phyloP scores from a whole-genome alignment of 2,113 vertebrate genomes.

The Thunnus maccoyii region DNA sequence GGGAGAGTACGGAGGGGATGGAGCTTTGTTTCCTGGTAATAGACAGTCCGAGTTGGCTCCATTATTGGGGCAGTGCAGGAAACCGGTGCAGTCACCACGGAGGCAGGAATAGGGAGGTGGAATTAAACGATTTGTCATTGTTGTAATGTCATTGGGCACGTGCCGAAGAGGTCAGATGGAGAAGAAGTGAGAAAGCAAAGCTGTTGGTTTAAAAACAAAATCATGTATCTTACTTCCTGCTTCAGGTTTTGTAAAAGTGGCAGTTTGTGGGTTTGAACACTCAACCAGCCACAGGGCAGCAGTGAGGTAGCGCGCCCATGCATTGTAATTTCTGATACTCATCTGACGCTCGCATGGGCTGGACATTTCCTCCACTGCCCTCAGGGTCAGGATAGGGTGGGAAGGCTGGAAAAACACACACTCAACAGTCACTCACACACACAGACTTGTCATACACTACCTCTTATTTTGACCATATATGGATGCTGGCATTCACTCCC shows the following conservation, averaged over 20 bases:
- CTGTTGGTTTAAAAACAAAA: slow-evolving; percentile 24
- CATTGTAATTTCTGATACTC: slow-evolving; percentile 50
- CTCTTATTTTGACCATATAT: slow-evolving; percentile 76
- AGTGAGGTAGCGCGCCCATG: background rate
- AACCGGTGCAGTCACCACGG: slow-evolving; percentile 30
- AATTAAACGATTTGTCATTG: slow-evolving; percentile 22
- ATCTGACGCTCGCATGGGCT: slow-evolving; percentile 56
- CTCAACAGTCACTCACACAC: slow-evolving; percentile 1
- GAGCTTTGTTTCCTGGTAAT: slow-evolving; percentile 34
- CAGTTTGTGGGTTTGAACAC: slow-evolving; percentile 23
- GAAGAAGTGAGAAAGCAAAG: background rate
- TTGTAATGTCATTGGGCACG: background rate
- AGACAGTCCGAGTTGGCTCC: slow-evolving; percentile 16
- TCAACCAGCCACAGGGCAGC: background rate
- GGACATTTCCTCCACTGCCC: slow-evolving; percentile 69
- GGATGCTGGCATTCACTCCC: slow-evolving; percentile 55
- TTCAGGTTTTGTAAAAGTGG: slow-evolving; percentile 18
- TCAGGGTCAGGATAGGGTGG: slow-evolving; percentile 61
- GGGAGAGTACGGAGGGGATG: background rate
- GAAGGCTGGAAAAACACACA: slow-evolving; percentile 22
- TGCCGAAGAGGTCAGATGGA: background rate
- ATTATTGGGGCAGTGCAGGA: slow-evolving; percentile 21
- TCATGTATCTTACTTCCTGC: slow-evolving; percentile 4
- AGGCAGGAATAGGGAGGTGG: slow-evolving; percentile 31
- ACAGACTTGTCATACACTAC: slow-evolving; percentile 22